Base-by-base conservation (phyloP, 2,797 vertebrate genomes). In the Enteromius fasciolatus region DNA sequence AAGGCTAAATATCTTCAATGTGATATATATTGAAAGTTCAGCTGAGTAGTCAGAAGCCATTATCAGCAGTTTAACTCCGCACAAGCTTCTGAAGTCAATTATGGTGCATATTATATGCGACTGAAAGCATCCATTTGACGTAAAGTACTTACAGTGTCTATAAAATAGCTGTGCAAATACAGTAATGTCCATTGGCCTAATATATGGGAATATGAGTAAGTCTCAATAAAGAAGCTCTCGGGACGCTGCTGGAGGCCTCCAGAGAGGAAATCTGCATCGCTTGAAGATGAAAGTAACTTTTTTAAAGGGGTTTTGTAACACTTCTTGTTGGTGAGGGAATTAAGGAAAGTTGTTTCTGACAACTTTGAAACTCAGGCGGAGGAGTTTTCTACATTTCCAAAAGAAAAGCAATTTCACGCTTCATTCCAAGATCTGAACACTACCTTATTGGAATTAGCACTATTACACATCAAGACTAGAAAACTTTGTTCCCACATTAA, bases 381-480 rank as follows among this genome's bases (percentile, higher is more conserved):
- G 20, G 41, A 74, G 61, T 75, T 48, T 12, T 80, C 33, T 25
- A 67, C 48, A 75, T 82, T 50, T 54, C 33, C 57, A 64, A 39
- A 74, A 80, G 31, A 75, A 81, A 81, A 66, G 59, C 57, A 83
- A 83, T 83, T 83, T 83, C 81, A 83, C 64, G 52, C 74, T 69
- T 83, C 74, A 69, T 59, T 77, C 74, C 25, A 33, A 61, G 28
- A 76, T 77, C 50, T 28, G 57, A 76, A 76, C 61, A 83, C 52
- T 4, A 68, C 74, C 52, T 48, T 68, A 61, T 61, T 83, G 70
- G 61, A 67, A 82, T 82, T 41, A 82, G 33, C 52, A 69, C 25
- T 18, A 69, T 68, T 75, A 75, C 79, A 67, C 25, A 41, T 25
- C 23, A 52, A 82, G 61, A 50, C 81, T 18, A 7, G 11, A 44